Evolutionary conservation across 2,888 invertebrate species (phyloP).

Genomic region (Volucella bombylans): DNA sequence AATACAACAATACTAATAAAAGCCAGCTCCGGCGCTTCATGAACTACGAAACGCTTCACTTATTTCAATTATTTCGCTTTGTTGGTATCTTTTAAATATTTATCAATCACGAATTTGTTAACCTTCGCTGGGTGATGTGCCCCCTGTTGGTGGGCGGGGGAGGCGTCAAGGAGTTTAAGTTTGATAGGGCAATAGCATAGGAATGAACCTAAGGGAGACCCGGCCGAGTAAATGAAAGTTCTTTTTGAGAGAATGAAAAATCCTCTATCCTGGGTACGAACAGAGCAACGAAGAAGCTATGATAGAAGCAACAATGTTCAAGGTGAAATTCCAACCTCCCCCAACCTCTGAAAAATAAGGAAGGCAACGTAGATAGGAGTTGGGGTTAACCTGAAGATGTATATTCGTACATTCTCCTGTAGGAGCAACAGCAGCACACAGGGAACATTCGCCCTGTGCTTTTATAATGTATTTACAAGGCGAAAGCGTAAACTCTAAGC

Average conservation of each 20-base stretch:
- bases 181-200: neutral
- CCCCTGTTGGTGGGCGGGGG: neutral
- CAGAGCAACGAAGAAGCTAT: neutral
- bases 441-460: conserved; percentile 45
- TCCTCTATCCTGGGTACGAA: conserved; percentile 5
- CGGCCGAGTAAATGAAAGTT: conserved; percentile 37
- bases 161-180: too few relatives aligned
- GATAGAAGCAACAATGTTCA: conserved; percentile 68
- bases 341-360: conserved; percentile 18
- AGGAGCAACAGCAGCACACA: conserved; percentile 25
- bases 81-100: conserved; percentile 82
- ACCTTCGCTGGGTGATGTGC: conserved; percentile 75
- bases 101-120: conserved; percentile 82
- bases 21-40: conserved; percentile 62
- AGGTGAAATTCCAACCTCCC: conserved; percentile 43
- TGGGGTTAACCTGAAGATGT: conserved; percentile 53
- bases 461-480: conserved; percentile 65
- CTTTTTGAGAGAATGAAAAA: conserved; percentile 6
- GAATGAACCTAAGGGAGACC: too few relatives aligned
- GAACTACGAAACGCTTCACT: conserved; percentile 80
- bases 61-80: conserved; percentile 83
- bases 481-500: conserved; percentile 77
- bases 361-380: conserved; percentile 9
- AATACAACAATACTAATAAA: conserved; percentile 65
- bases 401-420: conserved; percentile 27